Percentiles rank a stretch among this genome's conserved stretches.
phyloP scores from a whole-genome alignment of 2,113 vertebrate genomes.

The Anhinga anhinga region DNA sequence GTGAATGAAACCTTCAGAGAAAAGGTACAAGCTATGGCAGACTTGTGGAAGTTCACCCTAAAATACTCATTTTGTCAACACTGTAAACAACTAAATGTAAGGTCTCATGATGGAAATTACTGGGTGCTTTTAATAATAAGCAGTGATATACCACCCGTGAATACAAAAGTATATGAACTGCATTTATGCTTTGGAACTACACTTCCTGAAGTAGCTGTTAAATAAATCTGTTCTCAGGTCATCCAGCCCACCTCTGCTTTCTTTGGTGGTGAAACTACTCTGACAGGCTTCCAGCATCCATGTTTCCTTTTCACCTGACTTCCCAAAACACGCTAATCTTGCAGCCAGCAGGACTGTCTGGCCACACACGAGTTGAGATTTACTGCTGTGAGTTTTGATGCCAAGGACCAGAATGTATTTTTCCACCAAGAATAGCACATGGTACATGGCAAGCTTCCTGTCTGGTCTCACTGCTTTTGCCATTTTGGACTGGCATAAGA shows the following conservation, averaged over 20 bases:
- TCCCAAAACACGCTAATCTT: background rate
- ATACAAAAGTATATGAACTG: background rate
- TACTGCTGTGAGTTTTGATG: conserved; percentile 6
- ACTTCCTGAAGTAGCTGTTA: background rate
- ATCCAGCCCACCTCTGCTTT: background rate
- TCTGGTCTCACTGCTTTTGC: background rate
- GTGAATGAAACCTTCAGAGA: background rate
- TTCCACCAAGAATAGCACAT: background rate
- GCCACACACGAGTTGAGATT: background rate
- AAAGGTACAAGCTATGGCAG: background rate
- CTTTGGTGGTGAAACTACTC: background rate
- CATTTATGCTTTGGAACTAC: background rate
- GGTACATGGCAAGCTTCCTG: background rate
- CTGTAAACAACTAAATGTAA: background rate
- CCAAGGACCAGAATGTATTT: background rate
- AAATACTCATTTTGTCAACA: background rate
- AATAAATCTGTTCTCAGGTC: background rate
- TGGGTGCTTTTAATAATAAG: background rate
- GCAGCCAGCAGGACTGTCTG: background rate
- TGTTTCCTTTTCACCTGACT: background rate
- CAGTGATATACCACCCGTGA: background rate
- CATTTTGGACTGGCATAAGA: background rate
- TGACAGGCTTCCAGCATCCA: background rate
- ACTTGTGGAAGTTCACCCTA: background rate
- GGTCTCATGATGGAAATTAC: background rate